These are phyloP conservation scores for Brachionus paranguensis DNA, from an alignment of 1,140 invertebrate genomes.

Conservation along the genomic window DNA sequence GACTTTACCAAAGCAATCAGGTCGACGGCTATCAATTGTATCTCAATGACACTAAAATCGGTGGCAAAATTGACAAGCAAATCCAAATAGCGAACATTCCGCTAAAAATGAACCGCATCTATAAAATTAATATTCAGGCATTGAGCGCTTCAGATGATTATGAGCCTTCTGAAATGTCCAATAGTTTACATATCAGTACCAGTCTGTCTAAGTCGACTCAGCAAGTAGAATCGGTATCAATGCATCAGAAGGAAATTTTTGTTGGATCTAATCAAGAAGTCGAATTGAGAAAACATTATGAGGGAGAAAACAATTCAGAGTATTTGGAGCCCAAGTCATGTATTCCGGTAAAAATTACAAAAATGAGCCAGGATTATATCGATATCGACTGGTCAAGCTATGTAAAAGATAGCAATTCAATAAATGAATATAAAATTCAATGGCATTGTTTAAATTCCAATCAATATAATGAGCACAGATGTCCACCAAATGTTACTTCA, in stretches of 20 bases:
- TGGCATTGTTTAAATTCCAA: conserved; percentile 32
- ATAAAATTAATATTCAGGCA: conserved; percentile 51
- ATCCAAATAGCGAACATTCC: conserved; percentile 54
- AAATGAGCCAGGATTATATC: conserved; percentile 48
- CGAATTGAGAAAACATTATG: not conserved
- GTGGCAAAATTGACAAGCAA: conserved; percentile 48
- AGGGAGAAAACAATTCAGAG: conserved; percentile 42
- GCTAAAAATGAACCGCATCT: conserved; percentile 52
- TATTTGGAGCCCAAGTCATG: conserved; percentile 17
- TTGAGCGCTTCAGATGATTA: conserved; percentile 47
- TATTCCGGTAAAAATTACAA: conserved; percentile 48
- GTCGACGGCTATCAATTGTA: conserved; percentile 54
- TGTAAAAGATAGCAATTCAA: conserved; percentile 45
- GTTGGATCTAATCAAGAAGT: not conserved
- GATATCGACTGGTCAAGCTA: conserved; percentile 52
- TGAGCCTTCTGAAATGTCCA: conserved; percentile 50
- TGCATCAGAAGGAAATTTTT: conserved; percentile 7
- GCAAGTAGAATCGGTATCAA: not conserved
- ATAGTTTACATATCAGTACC: conserved; percentile 48
- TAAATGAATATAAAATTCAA: conserved; percentile 50
- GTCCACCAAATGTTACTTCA: conserved; percentile 48
- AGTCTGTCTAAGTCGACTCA: not conserved
- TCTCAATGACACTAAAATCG: conserved; percentile 53
- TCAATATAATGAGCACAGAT: conserved; percentile 49
- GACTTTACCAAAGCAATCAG: conserved; percentile 49